Evolutionary conservation across 2,113 vertebrate genomes (phyloP), one percentile per base, ranked within the genome.

Genomic region (Sardina pilchardus): DNA sequence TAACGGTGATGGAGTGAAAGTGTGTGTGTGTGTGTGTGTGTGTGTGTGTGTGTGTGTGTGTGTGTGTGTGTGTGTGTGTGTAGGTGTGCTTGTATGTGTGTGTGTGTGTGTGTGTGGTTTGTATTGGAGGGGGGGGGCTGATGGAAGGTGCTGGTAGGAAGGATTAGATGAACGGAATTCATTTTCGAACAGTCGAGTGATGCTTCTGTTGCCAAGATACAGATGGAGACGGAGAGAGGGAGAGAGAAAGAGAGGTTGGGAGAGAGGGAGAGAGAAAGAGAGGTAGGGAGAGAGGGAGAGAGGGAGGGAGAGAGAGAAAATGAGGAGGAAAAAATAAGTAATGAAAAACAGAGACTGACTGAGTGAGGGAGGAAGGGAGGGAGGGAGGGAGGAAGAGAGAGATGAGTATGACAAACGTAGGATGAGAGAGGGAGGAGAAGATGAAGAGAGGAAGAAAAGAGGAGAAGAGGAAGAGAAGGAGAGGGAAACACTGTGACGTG

Each of bases 241-340:
- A 39, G 39, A 6, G 59, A 21, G 21, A 30, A 36, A 67, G 86
- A 24, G 26, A 67, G 63, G 26, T 2, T 30, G 63, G 24, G 26
- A 30, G 4, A 10, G n/a, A 67, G n/a, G 30, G 10, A 67, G 63
- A 67, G 63, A 30, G 59, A 26, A 9, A 63, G 59, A 10, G 21
- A 9, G 59, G n/a, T 21, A 26, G n/a, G n/a, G n/a, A 26, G 59
- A 10, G 21, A 63, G 21, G 9, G 1, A n/a, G 24, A 26, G 10
- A 63, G 59, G 4, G 21, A n/a, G 59, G n/a, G 59, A 88, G 89
- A 81, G 47, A 83, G 83, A 86, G 34, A 86, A 82, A 42, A 45
- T 87, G 85, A 87, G 84, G 17, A 21, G 24, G 21, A 56, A 19
- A 59, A 2, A 59, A 21, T 4, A n/a, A 21, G 24, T 50, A 50